Evolutionary conservation across 2,113 vertebrate genomes (phyloP).

Genomic region (Prinia subflava): DNA sequence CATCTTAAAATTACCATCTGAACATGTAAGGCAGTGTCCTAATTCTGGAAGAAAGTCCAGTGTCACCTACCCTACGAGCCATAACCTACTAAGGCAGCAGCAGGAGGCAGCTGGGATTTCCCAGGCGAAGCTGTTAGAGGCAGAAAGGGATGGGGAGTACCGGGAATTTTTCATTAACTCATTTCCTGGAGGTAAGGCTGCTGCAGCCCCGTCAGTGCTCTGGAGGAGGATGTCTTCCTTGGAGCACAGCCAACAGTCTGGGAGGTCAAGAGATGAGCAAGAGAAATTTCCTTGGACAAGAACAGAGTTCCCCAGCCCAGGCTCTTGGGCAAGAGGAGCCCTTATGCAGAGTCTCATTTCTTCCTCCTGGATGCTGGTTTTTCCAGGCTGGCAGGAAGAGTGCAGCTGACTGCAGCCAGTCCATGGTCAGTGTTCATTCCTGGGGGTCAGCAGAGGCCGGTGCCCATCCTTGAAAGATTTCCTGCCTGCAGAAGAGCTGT

Average conservation of each 20-base stretch:
- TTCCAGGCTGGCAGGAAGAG: background rate
- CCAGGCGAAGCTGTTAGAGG: rapidly evolving
- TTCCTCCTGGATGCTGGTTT: background rate
- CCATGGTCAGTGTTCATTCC: background rate
- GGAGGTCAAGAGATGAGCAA: background rate
- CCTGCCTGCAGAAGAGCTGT: background rate
- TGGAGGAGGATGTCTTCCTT: background rate
- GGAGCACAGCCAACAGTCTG: background rate
- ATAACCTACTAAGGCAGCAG: background rate
- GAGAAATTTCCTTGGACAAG: background rate
- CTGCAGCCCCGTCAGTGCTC: background rate
- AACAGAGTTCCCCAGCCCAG: background rate
- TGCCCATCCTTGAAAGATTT: background rate
- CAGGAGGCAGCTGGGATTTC: background rate
- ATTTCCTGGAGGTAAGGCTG: background rate
- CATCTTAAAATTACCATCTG: background rate
- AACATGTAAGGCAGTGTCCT: background rate
- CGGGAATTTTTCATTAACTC: background rate
- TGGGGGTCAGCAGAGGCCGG: background rate
- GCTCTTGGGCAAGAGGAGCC: background rate
- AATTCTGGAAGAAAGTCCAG: background rate
- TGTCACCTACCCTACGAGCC: background rate
- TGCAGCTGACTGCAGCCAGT: background rate
- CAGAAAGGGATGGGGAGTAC: background rate
- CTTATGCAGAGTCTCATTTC: background rate